Evolutionary conservation across 1,140 invertebrate genomes (phyloP).

Genomic region (Delia radicum): DNA sequence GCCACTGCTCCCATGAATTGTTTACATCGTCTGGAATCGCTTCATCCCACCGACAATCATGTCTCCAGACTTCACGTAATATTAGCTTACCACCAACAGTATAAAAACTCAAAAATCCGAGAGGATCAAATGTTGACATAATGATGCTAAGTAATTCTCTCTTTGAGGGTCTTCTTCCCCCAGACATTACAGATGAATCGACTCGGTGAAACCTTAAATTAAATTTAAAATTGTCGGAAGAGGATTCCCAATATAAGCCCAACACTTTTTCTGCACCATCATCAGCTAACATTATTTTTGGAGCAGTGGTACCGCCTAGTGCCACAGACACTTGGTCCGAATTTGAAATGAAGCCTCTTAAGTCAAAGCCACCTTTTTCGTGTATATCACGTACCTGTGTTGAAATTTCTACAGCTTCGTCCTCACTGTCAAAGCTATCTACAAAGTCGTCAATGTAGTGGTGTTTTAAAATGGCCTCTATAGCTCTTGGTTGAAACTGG

Average conservation of each 20-base stretch:
- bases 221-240: conserved; percentile 20
- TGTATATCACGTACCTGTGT: conserved; percentile 13
- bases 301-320: background rate
- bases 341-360: conserved; percentile 28
- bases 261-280: conserved; percentile 21
- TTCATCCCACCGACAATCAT: background rate
- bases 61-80: too few relatives aligned
- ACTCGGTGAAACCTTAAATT: conserved; percentile 18
- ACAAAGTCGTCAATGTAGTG: too few relatives aligned
- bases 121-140: too few relatives aligned
- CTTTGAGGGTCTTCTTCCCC: background rate
- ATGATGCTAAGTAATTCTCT: background rate
- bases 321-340: background rate
- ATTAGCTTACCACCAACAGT: too few relatives aligned
- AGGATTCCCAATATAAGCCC: conserved; percentile 26
- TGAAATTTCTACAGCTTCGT: conserved; percentile 34
- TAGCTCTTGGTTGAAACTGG: conserved; percentile 32
- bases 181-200: conserved; percentile 30
- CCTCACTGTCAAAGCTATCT: conserved; percentile 42
- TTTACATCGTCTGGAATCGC: background rate
- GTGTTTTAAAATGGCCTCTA: conserved; percentile 39
- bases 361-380: background rate
- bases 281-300: background rate
- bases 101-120: too few relatives aligned
- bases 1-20: background rate